phyloP scores from a whole-genome alignment of 64 coral and sea anemone genomes.

The Trachythela sp. region DNA sequence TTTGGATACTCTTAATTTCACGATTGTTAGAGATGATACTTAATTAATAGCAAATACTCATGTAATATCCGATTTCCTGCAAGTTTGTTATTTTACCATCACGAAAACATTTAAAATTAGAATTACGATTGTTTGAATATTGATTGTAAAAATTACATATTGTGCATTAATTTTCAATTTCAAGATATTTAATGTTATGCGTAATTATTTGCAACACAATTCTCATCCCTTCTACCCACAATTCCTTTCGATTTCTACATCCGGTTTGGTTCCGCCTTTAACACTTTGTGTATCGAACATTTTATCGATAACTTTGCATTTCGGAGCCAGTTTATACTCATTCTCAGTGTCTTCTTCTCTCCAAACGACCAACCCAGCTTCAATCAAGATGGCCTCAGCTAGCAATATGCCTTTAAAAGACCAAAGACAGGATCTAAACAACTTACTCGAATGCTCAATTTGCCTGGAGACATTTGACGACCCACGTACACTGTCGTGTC shows the following conservation, averaged over 20 bases:
- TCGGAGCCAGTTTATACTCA: background rate
- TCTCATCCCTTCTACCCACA: background rate
- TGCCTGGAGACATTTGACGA: background rate
- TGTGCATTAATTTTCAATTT: too few relatives aligned
- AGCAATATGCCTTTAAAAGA: background rate
- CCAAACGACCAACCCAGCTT: background rate
- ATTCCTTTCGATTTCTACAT: background rate
- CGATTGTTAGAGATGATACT: too few relatives aligned
- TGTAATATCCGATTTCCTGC: too few relatives aligned
- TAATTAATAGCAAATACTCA: too few relatives aligned
- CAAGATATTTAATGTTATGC: too few relatives aligned
- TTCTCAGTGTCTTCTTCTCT: background rate
- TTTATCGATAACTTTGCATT: background rate
- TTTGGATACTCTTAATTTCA: too few relatives aligned
- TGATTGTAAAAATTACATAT: too few relatives aligned
- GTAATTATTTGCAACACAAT: too few relatives aligned
- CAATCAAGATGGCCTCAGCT: background rate
- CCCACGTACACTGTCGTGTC: background rate
- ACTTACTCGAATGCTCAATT: background rate
- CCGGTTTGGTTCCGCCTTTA: background rate
- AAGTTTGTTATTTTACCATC: too few relatives aligned
- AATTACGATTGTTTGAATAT: too few relatives aligned
- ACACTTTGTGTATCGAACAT: background rate
- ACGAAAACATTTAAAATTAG: too few relatives aligned
- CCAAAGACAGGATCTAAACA: background rate